Percentiles rank a stretch among this genome's conserved stretches.
Conservation (phyloP, 2,888 invertebrate species). For the Podotricha telesiphe region DNA sequence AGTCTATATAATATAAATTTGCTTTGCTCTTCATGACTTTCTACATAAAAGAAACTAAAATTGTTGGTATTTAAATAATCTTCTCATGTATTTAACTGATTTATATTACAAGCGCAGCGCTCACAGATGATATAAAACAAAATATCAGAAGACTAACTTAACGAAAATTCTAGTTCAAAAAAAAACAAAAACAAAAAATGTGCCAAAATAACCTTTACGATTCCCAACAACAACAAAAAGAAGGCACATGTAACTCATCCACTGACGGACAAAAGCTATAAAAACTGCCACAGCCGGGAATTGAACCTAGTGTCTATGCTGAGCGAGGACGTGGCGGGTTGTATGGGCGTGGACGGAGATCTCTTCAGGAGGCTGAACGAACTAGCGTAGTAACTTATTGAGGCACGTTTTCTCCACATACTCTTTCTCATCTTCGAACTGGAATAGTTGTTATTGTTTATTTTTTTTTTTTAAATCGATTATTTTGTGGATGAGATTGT, state of each 20-base stretch:
- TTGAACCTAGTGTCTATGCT: slow-evolving; percentile 59
- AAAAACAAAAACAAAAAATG: too few species aligned
- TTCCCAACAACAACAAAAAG: background rate
- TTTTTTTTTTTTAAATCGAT: background rate
- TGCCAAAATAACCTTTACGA: background rate
- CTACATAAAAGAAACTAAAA: too few species aligned
- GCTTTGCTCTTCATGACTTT: too few species aligned
- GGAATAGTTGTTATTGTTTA: slow-evolving; percentile 42
- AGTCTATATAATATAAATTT: too few species aligned
- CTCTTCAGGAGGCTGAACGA: slow-evolving; percentile 50
- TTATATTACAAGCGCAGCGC: too few species aligned
- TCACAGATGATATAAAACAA: too few species aligned
- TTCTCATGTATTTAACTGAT: too few species aligned
- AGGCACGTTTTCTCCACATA: slow-evolving; percentile 61
- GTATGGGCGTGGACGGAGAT: slow-evolving; percentile 50
- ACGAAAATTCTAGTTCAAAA: too few species aligned
- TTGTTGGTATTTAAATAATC: too few species aligned
- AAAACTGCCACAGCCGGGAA: slow-evolving; percentile 16
- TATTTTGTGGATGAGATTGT: too few species aligned
- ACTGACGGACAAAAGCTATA: slow-evolving; percentile 22
- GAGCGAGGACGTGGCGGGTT: slow-evolving; percentile 54
- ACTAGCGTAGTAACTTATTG: slow-evolving; percentile 49
- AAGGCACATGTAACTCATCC: slow-evolving; percentile 13
- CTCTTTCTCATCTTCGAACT: slow-evolving; percentile 49
- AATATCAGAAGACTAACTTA: too few species aligned